These are phyloP conservation scores for Epicampocera succincta DNA, from an alignment of 2,888 invertebrate genomes.

Conservation along the genomic window DNA sequence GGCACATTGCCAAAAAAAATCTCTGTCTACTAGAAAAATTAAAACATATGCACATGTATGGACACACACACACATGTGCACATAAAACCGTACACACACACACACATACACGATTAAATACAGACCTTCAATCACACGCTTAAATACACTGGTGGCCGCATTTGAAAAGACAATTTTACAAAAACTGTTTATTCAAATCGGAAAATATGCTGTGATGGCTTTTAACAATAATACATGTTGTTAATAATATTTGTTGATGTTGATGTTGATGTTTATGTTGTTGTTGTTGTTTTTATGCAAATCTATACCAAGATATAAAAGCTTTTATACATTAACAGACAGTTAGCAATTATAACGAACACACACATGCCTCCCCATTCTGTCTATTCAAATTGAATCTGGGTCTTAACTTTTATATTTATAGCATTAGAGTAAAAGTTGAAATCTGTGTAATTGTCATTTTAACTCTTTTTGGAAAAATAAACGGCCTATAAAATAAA, in stretches of 20 bases:
- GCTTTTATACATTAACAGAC: neutral
- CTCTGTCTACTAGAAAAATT: neutral
- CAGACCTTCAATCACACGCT: neutral
- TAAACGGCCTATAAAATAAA: constrained; percentile 13
- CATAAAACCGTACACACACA: no score
- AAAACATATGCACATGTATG: neutral
- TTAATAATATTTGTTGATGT: constrained; percentile 27
- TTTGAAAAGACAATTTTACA: neutral
- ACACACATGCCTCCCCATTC: no score
- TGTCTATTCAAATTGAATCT: no score
- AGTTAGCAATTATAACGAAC: constrained; percentile 18
- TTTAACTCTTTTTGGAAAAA: neutral
- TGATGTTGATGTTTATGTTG: no score
- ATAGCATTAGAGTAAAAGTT: neutral
- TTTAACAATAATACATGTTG: constrained; percentile 43
- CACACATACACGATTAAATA: neutral
- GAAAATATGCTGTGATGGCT: constrained; percentile 45
- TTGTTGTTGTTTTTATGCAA: constrained; percentile 13
- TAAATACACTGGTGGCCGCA: neutral
- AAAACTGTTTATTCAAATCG: constrained; percentile 38
- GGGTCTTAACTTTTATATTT: no score
- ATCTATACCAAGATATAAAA: neutral
- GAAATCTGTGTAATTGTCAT: constrained; percentile 24
- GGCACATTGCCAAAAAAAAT: constrained; percentile 64
- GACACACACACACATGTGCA: neutral